These are phyloP conservation scores for Mormyrus iriodes DNA, from an alignment of 2,113 vertebrate species.

Conservation along the genomic window DNA sequence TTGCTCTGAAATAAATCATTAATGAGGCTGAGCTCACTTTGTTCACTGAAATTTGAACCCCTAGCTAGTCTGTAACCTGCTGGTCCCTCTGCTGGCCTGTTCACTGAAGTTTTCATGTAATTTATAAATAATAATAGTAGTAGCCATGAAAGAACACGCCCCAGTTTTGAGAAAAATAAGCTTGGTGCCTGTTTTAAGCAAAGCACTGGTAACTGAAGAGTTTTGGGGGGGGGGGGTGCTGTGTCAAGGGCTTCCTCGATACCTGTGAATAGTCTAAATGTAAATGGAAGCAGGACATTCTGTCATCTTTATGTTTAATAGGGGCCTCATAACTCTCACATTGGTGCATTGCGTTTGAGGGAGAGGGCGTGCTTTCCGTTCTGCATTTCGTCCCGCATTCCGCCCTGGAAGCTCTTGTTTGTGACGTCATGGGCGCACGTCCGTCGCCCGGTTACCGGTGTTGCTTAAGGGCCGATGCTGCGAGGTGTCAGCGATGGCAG, in stretches of 20 bases:
- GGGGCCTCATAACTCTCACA: neutral
- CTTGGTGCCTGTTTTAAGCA: neutral
- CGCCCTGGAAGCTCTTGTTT: neutral
- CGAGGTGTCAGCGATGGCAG: neutral
- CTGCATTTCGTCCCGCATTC: neutral
- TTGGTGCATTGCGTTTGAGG: neutral
- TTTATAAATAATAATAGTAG: neutral
- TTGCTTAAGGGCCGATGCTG: no score
- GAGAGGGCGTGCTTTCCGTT: neutral
- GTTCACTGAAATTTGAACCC: neutral
- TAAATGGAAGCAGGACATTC: neutral
- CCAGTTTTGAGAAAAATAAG: neutral
- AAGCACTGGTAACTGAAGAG: neutral
- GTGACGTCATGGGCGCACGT: neutral
- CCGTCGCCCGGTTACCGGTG: neutral
- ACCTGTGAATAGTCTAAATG: neutral
- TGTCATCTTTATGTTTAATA: neutral
- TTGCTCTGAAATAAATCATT: neutral
- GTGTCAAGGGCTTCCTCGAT: neutral
- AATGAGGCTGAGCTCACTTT: neutral
- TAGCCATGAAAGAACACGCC: neutral
- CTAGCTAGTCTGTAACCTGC: neutral
- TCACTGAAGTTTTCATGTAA: neutral
- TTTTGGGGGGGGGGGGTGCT: neutral
- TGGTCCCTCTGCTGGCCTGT: neutral